phyloP scores from a whole-genome alignment of 2,797 vertebrate species.

The Vultur gryphus region DNA sequence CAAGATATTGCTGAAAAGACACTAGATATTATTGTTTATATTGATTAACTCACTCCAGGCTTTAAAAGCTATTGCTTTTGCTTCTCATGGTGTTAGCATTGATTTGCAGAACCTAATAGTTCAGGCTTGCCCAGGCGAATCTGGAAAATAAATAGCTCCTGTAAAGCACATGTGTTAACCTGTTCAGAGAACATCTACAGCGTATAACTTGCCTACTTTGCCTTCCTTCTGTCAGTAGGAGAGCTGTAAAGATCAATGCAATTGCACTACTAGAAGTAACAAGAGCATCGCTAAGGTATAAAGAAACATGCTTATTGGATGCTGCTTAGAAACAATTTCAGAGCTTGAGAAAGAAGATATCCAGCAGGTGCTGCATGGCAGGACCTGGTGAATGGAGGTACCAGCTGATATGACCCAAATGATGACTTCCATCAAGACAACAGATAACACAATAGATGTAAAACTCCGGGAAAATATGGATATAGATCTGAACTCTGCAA shows the following conservation, averaged over 20 bases:
- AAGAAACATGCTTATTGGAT: conserved; percentile 4
- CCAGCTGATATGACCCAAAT: neutral
- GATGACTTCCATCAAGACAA: neutral
- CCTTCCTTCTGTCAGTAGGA: neutral
- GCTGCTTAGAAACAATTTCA: conserved; percentile 35
- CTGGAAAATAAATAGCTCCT: conserved; percentile 30
- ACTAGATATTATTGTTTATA: neutral
- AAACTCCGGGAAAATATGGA: neutral
- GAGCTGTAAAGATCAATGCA: conserved; percentile 12
- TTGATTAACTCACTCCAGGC: neutral
- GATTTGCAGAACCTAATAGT: conserved; percentile 15
- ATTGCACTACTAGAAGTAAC: conserved; percentile 29
- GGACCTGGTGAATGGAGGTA: conserved; percentile 13
- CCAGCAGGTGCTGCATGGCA: neutral
- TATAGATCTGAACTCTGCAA: neutral
- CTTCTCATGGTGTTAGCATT: neutral
- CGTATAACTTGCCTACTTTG: neutral
- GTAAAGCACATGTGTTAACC: conserved; percentile 21
- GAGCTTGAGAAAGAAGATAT: conserved; percentile 8
- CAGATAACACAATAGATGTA: neutral
- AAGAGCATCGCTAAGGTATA: conserved; percentile 1
- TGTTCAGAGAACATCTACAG: neutral
- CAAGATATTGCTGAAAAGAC: neutral
- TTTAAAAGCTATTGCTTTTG: neutral
- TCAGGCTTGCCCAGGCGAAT: conserved; percentile 1